Conservation (phyloP, 2,888 invertebrate species). For the Parnassius apollo region DNA sequence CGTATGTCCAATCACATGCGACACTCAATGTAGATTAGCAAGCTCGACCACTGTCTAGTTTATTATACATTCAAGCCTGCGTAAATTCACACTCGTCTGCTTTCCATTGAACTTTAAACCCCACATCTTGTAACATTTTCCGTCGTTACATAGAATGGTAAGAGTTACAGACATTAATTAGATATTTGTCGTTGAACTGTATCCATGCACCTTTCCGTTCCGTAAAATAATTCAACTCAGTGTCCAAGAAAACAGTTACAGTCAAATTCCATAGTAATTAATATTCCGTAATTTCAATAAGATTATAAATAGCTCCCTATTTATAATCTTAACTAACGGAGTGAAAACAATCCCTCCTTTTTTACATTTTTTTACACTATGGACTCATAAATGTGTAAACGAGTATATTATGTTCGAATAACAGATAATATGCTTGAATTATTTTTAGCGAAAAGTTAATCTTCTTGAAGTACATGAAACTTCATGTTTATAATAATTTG, state of each 20-base stretch:
- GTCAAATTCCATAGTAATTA: constrained; percentile 8
- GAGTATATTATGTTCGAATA: no score
- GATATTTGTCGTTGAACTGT: constrained; percentile 55
- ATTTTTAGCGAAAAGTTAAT: no score
- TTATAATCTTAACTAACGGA: no score
- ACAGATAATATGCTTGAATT: no score
- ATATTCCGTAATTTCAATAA: no score
- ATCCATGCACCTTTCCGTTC: constrained; percentile 60
- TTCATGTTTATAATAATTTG: constrained; percentile 13
- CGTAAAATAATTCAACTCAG: constrained; percentile 61
- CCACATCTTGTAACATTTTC: constrained; percentile 39
- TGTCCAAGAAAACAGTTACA: constrained; percentile 44
- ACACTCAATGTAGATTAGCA: constrained; percentile 79
- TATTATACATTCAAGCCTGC: constrained; percentile 43
- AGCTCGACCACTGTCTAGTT: constrained; percentile 65
- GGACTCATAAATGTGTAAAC: no score
- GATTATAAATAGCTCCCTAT: no score
- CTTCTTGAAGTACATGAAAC: no score
- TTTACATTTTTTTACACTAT: no score
- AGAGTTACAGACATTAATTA: constrained; percentile 42
- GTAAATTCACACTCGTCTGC: constrained; percentile 60
- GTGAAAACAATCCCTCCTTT: no score
- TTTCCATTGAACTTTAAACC: constrained; percentile 61
- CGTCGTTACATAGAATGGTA: constrained; percentile 57
- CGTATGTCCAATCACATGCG: constrained; percentile 78